These are phyloP conservation scores for Eurystomus gularis DNA, from an alignment of 2,113 vertebrate species.

Conservation along the genomic window DNA sequence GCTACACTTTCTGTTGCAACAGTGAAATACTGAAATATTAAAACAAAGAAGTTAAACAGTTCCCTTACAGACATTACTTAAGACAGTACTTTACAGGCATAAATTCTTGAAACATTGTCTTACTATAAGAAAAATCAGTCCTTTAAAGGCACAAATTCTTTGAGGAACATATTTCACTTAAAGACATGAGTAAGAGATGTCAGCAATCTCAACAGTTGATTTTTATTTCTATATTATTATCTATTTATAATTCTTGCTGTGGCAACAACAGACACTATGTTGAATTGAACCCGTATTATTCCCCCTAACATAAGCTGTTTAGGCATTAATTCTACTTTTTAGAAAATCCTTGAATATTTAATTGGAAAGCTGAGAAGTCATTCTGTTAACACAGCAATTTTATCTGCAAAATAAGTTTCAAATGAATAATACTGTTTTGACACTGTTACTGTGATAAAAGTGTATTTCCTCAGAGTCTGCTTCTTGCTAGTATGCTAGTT, in stretches of 20 bases:
- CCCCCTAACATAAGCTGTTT: neutral
- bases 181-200: neutral
- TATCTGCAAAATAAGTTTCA: constrained; percentile 2
- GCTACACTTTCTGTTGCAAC: neutral
- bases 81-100: too few relatives aligned
- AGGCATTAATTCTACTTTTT: neutral
- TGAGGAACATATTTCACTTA: neutral
- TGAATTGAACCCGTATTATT: neutral
- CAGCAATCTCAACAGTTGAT: neutral
- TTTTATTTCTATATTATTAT: neutral
- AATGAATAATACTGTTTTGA: constrained; percentile 24
- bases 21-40: neutral
- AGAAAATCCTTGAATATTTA: neutral
- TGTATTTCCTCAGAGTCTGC: neutral
- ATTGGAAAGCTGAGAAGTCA: neutral
- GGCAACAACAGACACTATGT: neutral
- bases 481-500: neutral
- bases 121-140: neutral
- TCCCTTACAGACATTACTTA: neutral
- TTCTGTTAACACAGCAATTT: neutral
- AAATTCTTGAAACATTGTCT: too few relatives aligned
- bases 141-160: neutral
- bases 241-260: neutral
- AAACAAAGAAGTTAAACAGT: neutral
- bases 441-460: constrained; percentile 3